phyloP scores from a whole-genome alignment of 64 coral and sea anemone species.

The Montipora capricornis region DNA sequence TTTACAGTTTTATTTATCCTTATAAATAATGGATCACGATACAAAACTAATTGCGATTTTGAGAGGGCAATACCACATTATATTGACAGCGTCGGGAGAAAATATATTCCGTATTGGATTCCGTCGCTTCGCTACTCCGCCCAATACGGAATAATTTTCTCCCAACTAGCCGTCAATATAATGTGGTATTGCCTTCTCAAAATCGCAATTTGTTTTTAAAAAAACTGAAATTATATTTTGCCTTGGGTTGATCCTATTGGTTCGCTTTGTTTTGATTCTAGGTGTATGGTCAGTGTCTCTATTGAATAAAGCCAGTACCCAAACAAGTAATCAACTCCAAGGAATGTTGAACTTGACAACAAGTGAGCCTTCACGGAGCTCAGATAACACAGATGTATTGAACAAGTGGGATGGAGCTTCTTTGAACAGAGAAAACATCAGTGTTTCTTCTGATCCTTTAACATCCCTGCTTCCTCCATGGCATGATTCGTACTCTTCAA shows the following conservation, averaged over 20 bases:
- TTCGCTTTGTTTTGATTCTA: neutral
- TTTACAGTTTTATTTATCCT: no score
- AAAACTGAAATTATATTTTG: neutral
- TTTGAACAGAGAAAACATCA: neutral
- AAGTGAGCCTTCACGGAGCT: neutral
- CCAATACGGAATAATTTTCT: no score
- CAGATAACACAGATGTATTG: neutral
- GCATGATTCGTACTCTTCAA: neutral
- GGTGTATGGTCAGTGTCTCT: conserved; percentile 41
- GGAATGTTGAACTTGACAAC: neutral
- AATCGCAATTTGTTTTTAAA: no score
- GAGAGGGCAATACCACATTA: no score
- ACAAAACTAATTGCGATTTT: no score
- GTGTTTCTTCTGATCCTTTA: neutral
- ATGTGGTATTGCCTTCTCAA: no score
- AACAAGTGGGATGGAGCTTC: neutral
- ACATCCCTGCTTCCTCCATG: neutral
- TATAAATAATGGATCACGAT: no score
- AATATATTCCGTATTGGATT: no score
- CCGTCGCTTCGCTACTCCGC: no score
- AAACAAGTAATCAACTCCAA: neutral
- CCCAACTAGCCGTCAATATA: no score
- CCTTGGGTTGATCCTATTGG: neutral
- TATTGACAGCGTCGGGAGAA: no score
- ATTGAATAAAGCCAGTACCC: neutral